phyloP scores from a whole-genome alignment of 2,113 vertebrate species.

The Chascanopsetta lugubris region DNA sequence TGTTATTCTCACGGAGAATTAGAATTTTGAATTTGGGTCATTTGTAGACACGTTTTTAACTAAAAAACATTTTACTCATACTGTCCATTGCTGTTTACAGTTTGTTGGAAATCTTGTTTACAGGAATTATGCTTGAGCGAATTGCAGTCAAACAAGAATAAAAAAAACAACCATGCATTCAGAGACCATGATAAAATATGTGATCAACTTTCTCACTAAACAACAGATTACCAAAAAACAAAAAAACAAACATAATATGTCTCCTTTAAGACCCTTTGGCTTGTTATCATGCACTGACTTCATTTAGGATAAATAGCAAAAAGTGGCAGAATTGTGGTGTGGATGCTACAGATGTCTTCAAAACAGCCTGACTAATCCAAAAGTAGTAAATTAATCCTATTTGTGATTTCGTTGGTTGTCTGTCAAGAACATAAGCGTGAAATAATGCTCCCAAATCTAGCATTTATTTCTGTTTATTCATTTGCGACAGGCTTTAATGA shows the following conservation, averaged over 20 bases:
- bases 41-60: neutral
- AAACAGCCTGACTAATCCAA: constrained; percentile 63
- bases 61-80: no score
- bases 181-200: no score
- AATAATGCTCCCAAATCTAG: constrained; percentile 50
- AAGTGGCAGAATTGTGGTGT: constrained; percentile 39
- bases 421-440: constrained; percentile 46
- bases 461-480: constrained; percentile 68
- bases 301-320: constrained; percentile 40
- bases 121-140: no score
- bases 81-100: no score
- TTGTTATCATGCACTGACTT: constrained; percentile 89
- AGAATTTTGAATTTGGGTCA: neutral
- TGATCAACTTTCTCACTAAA: no score
- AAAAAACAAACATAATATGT: constrained; percentile 3
- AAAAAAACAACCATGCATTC: no score
- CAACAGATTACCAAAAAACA: neutral
- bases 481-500: constrained; percentile 71
- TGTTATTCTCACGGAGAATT: neutral
- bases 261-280: constrained; percentile 54
- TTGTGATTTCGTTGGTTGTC: constrained; percentile 56
- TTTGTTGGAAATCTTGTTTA: no score
- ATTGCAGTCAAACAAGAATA: no score
- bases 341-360: constrained; percentile 62
- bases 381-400: constrained; percentile 60